phyloP scores from a whole-genome alignment of 2,113 vertebrate species.

The Terrapene triunguis region DNA sequence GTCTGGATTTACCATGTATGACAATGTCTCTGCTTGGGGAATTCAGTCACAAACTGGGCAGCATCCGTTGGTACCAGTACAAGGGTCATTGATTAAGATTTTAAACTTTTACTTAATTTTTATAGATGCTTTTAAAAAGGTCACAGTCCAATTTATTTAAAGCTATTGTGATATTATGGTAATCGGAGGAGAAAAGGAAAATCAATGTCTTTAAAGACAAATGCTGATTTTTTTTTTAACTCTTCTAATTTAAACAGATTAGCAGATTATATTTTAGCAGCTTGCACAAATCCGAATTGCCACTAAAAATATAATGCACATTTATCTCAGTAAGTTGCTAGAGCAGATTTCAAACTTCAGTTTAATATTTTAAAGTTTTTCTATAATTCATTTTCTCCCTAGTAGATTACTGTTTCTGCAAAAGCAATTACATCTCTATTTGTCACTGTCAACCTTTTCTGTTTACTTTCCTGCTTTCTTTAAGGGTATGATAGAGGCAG shows the following conservation, averaged over 20 bases:
- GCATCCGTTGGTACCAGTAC: slow-evolving; percentile 59
- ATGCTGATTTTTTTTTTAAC: slow-evolving; percentile 56
- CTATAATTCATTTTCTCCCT: slow-evolving; percentile 53
- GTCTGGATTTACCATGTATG: slow-evolving; percentile 72
- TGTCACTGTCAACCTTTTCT: slow-evolving; percentile 41
- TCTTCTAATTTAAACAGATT: slow-evolving; percentile 59
- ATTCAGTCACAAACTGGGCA: slow-evolving; percentile 64
- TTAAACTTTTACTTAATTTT: slow-evolving; percentile 78
- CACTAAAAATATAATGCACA: slow-evolving; percentile 60
- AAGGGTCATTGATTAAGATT: slow-evolving; percentile 69
- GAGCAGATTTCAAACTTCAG: slow-evolving; percentile 68
- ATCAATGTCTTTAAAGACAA: slow-evolving; percentile 54
- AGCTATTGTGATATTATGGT: slow-evolving; percentile 69
- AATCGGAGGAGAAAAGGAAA: slow-evolving; percentile 61
- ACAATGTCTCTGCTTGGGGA: slow-evolving; percentile 66
- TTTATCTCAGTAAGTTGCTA: slow-evolving; percentile 67
- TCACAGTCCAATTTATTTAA: slow-evolving; percentile 74
- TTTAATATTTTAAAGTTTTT: slow-evolving; percentile 56
- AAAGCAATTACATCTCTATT: slow-evolving; percentile 47
- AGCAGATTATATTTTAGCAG: slow-evolving; percentile 73
- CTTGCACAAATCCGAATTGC: slow-evolving; percentile 71
- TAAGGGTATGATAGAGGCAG: slow-evolving; percentile 58
- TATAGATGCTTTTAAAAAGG: slow-evolving; percentile 79
- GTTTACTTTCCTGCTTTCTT: slow-evolving; percentile 51
- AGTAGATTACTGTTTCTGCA: slow-evolving; percentile 64